Evolutionary conservation across 2,113 vertebrate species (phyloP).

Genomic region (Sitta europaea): DNA sequence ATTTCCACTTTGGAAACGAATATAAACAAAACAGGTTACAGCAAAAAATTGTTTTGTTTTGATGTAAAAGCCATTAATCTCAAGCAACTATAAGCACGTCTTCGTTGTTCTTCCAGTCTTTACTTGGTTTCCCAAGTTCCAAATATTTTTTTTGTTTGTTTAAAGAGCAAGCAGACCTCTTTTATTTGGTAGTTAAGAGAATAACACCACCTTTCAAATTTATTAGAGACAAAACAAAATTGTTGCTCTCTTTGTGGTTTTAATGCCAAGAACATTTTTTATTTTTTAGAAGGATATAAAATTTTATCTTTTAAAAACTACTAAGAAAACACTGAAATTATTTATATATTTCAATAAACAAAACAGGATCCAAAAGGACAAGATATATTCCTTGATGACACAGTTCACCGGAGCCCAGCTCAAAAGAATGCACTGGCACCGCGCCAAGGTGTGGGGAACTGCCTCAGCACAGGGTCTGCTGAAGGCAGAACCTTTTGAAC

Average conservation of each 20-base stretch:
- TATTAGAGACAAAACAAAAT: not conserved
- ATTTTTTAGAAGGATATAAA: not conserved
- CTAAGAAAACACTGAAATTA: not conserved
- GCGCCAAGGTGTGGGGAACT: no score
- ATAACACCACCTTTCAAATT: not conserved
- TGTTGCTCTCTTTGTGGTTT: not conserved
- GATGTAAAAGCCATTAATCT: not conserved
- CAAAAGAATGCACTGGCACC: no score
- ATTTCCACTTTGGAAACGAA: not conserved
- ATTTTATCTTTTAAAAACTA: not conserved
- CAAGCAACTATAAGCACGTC: not conserved
- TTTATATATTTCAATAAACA: no score
- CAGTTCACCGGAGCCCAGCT: no score
- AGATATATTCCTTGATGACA: no score
- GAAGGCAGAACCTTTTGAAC: no score
- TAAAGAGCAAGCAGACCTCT: not conserved
- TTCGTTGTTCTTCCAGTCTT: not conserved
- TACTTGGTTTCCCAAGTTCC: not conserved
- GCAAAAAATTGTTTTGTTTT: not conserved
- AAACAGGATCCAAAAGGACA: no score
- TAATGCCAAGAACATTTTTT: not conserved
- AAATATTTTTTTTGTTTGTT: not conserved
- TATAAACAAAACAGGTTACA: not conserved
- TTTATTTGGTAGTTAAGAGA: not conserved
- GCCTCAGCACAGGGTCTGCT: no score